Conservation (phyloP, 2,113 vertebrate species). For the Prochilodus magdalenae region DNA sequence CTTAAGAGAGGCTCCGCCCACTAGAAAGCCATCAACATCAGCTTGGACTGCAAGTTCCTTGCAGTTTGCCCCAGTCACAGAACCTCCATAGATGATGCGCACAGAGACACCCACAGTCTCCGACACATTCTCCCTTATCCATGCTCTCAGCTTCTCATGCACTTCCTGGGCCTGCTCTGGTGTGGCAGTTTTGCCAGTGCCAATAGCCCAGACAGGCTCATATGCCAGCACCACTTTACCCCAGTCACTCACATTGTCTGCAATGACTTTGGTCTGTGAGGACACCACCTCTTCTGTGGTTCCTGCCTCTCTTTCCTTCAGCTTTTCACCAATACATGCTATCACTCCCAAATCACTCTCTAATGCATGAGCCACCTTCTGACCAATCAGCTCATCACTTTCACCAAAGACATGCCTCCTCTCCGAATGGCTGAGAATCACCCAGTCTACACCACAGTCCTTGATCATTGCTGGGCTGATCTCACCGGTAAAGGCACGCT, state of each 20-base stretch:
- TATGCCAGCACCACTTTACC: slow-evolving; percentile 90
- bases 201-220: slow-evolving; percentile 95
- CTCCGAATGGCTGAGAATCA: slow-evolving; percentile 91
- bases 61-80: slow-evolving; percentile 87
- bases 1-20: slow-evolving; percentile 92
- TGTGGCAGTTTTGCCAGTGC: slow-evolving; percentile 90
- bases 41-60: slow-evolving; percentile 87
- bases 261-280: slow-evolving; percentile 88
- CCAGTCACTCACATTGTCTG: slow-evolving; percentile 94
- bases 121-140: slow-evolving; percentile 85
- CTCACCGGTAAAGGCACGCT: slow-evolving; percentile 93
- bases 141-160: slow-evolving; percentile 88
- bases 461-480: slow-evolving; percentile 96
- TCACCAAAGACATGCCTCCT: slow-evolving; percentile 91
- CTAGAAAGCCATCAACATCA: slow-evolving; percentile 92
- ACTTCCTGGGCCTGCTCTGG: slow-evolving; percentile 96
- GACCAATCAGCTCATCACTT: slow-evolving; percentile 89
- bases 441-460: slow-evolving; percentile 87
- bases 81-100: slow-evolving; percentile 96
- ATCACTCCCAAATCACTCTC: slow-evolving; percentile 85
- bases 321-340: slow-evolving; percentile 92
- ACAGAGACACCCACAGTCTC: slow-evolving; percentile 83
- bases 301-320: slow-evolving; percentile 90
- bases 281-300: slow-evolving; percentile 91
- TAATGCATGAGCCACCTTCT: slow-evolving; percentile 91